A percentile compares a stretch with the other conserved stretches of the same genome.
Evolutionary conservation across 2,888 invertebrate genomes (phyloP).

Genomic region (Cheilosia scutellata): DNA sequence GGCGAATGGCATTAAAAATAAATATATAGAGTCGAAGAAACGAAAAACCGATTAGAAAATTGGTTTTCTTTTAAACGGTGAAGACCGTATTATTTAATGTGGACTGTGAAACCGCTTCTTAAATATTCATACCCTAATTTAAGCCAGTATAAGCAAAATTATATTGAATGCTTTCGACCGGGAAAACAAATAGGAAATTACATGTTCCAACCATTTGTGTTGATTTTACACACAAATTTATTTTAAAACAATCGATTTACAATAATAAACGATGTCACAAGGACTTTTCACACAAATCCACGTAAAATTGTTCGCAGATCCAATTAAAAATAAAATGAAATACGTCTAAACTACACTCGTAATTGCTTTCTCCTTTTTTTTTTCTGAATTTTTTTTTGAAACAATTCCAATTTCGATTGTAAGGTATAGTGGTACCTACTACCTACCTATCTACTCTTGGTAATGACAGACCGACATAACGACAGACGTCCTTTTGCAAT

Average conservation of each 20-base stretch:
- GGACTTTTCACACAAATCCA: not conserved
- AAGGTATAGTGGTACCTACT: too few species aligned
- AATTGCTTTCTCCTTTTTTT: constrained; percentile 31
- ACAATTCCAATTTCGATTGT: not conserved
- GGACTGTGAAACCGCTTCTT: not conserved
- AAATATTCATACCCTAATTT: constrained; percentile 52
- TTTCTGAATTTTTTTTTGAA: not conserved
- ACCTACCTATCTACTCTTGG: not conserved
- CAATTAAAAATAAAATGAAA: constrained; percentile 5
- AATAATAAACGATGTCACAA: too few species aligned
- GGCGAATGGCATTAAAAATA: constrained; percentile 3
- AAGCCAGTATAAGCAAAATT: constrained; percentile 1
- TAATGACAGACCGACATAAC: not conserved
- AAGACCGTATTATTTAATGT: not conserved
- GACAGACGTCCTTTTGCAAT: constrained; percentile 9
- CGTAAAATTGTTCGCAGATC: not conserved
- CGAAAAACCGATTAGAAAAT: constrained; percentile 43
- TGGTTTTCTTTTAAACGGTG: constrained; percentile 6
- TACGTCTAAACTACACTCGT: constrained; percentile 10
- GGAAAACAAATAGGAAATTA: constrained; percentile 5
- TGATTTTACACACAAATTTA: too few species aligned
- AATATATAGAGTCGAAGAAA: constrained; percentile 20
- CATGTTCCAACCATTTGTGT: not conserved
- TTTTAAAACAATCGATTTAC: too few species aligned
- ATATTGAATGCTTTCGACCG: not conserved